These are phyloP conservation scores for Gadus macrocephalus DNA, from an alignment of 2,113 vertebrate genomes.

Conservation along the genomic window DNA sequence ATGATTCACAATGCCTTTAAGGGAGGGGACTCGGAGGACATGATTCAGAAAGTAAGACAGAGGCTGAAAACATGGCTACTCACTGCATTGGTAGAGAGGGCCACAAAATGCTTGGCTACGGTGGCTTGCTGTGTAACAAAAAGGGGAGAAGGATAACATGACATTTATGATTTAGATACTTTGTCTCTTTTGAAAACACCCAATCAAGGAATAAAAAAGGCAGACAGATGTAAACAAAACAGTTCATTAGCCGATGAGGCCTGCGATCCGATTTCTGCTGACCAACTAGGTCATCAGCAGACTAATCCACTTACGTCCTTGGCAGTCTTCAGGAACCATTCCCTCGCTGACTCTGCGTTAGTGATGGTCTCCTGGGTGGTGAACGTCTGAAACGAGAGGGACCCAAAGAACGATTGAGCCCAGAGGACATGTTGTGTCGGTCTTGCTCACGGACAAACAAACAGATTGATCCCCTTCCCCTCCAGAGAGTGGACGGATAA, in stretches of 20 bases:
- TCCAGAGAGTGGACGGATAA: no score
- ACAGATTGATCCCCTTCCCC: no score
- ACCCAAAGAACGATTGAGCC: not conserved
- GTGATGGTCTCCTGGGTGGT: slow-evolving; percentile 99
- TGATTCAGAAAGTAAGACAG: not conserved
- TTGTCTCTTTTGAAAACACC: no score
- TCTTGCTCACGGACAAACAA: no score
- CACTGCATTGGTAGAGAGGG: slow-evolving; percentile 95
- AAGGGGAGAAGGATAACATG: not conserved
- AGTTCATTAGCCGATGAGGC: no score
- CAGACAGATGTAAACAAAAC: no score
- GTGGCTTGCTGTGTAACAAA: slow-evolving; percentile 75
- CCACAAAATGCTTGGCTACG: slow-evolving; percentile 96
- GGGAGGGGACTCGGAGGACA: no score
- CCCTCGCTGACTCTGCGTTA: slow-evolving; percentile 92
- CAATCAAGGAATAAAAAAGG: no score
- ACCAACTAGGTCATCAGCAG: no score
- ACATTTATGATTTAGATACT: not conserved
- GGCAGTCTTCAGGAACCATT: slow-evolving; percentile 86
- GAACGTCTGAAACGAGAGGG: slow-evolving; percentile 78
- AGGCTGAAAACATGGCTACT: slow-evolving; percentile 55
- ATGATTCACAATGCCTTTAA: no score
- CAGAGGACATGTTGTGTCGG: not conserved
- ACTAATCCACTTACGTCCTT: slow-evolving; percentile 79
- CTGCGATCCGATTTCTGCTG: no score